Evolutionary conservation across 2,888 invertebrate genomes (phyloP).

Genomic region (Kuschelorhynchus macadamiae): DNA sequence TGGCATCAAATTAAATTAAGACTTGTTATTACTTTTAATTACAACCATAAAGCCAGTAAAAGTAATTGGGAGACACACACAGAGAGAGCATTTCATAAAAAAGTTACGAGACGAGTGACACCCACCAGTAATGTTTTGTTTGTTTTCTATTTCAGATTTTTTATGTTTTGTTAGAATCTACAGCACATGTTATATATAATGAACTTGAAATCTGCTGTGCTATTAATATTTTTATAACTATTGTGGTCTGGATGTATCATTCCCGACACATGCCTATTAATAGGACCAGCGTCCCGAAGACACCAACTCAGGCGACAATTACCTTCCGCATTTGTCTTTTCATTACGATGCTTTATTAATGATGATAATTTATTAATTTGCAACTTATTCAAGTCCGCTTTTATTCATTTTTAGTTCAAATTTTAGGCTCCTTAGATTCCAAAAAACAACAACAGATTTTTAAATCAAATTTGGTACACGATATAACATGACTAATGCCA

Average conservation of each 20-base stretch:
- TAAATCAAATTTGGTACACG: too few species aligned
- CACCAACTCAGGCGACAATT: slow-evolving; percentile 14
- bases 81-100: slow-evolving; percentile 51
- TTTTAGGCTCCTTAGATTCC: too few species aligned
- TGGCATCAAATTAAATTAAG: slow-evolving; percentile 4
- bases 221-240: slow-evolving; percentile 50
- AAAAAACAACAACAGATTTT: too few species aligned
- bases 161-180: slow-evolving; percentile 44
- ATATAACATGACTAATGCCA: too few species aligned
- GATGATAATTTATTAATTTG: too few species aligned
- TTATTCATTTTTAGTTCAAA: too few species aligned
- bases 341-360: too few species aligned
- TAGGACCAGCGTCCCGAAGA: slow-evolving; percentile 21
- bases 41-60: slow-evolving; percentile 23
- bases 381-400: background rate
- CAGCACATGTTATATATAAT: slow-evolving; percentile 48
- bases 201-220: slow-evolving; percentile 49
- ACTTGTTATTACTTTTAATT: slow-evolving; percentile 11
- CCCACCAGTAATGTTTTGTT: slow-evolving; percentile 52
- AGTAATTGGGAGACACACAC: slow-evolving; percentile 41
- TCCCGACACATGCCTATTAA: slow-evolving; percentile 32
- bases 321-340: slow-evolving; percentile 18
- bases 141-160: slow-evolving; percentile 52
- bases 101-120: slow-evolving; percentile 55
- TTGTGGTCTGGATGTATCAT: slow-evolving; percentile 45